Base-by-base conservation (phyloP, 2,888 invertebrate species). In the Loripinus fragilis region DNA sequence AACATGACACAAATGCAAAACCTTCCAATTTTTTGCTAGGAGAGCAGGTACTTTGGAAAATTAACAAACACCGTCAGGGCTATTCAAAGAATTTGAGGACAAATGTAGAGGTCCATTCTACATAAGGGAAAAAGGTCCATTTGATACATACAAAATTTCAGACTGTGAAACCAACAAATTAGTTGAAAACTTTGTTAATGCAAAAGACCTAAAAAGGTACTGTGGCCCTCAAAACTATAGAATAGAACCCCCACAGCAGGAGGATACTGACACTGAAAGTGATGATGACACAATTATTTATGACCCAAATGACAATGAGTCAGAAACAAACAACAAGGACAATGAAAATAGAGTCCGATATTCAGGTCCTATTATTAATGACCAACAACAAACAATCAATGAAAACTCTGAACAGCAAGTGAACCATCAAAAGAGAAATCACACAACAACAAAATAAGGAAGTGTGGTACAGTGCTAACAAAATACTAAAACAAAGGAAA, bases 1-100 rank as follows among this genome's bases (percentile, higher is more conserved):
- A 35, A 64, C 38, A 78, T 71, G 74, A 78, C 71, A 41, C 33
- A 30, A 74, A 79, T 28, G 69, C 76, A 20, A 79, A 79, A 23
- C 28, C 33, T 33, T 75, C 79, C 20, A 38, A 71, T 25, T 72
- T 79, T 45, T 33, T 41, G 30, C 3, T 76, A n/a, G n/a, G n/a
- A n/a, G n/a, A n/a, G n/a, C n/a, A n/a, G n/a, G n/a, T n/a, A n/a
- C n/a, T n/a, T n/a, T 50, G 30, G 60, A 76, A 76, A 71, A 23
- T 64, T 1, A 55, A 76, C 23, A 71, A 71, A 67, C 65, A 65
- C 28, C 69, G 69, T 20, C 50, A 25, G 2, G 76, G 71, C 0
- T 45, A 71, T 10, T 55, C 71, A 1, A 7, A 28, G 17, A 80
- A 80, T 66, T 66, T 80, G 60, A 70, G 38, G 75, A 2, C 75